These are phyloP conservation scores for Glyphotaelius pellucidus DNA, from an alignment of 2,888 invertebrate species.

Conservation along the genomic window DNA sequence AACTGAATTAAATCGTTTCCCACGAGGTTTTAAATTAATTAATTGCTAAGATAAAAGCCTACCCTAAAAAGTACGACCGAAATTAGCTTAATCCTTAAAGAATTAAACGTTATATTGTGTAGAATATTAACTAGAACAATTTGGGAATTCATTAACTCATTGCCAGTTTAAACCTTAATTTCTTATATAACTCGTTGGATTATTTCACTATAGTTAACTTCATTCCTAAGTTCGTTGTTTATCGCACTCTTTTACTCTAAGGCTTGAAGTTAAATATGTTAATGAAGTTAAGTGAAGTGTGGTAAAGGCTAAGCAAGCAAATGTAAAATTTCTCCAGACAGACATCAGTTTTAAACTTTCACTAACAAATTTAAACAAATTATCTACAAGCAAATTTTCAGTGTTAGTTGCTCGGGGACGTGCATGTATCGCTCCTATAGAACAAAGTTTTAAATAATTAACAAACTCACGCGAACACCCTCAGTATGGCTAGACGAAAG, in stretches of 20 bases:
- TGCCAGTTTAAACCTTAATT: background rate
- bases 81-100: too few relatives aligned
- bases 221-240: background rate
- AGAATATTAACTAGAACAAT: background rate
- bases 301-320: background rate
- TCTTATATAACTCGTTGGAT: background rate
- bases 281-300: background rate
- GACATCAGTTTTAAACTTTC: background rate
- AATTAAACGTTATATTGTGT: background rate
- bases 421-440: background rate
- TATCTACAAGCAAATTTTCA: background rate
- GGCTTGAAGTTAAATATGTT: background rate
- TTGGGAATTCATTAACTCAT: background rate
- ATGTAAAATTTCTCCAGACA: background rate
- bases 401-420: background rate
- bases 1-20: background rate
- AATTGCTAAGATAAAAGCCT: background rate
- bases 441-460: background rate
- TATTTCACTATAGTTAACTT: background rate
- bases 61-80: background rate
- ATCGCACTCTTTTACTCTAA: background rate
- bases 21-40: background rate
- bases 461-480: too few relatives aligned
- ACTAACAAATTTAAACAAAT: background rate
- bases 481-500: too few relatives aligned